These are phyloP conservation scores for Lutjanus argentimaculatus DNA, from an alignment of 2,797 vertebrate species.

Conservation along the genomic window DNA sequence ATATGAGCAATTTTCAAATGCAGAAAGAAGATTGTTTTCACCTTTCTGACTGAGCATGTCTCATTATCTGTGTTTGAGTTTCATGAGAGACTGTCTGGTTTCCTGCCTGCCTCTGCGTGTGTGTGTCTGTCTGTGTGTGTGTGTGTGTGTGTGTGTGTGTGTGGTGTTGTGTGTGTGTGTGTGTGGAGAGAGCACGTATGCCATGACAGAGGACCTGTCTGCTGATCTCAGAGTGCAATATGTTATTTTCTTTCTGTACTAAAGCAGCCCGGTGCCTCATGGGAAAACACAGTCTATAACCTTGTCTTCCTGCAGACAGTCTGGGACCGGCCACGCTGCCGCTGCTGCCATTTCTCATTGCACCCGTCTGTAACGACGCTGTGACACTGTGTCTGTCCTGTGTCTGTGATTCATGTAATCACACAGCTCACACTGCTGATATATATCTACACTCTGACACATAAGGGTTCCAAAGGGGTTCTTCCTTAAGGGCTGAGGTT, in stretches of 20 bases:
- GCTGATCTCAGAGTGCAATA: slow-evolving; percentile 69
- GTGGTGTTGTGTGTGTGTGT: slow-evolving; percentile 9
- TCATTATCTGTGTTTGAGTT: slow-evolving; percentile 71
- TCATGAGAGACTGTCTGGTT: slow-evolving; percentile 58
- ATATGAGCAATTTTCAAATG: slow-evolving; percentile 40
- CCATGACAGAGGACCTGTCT: slow-evolving; percentile 71
- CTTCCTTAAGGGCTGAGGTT: too few relatives aligned
- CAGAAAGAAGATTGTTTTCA: slow-evolving; percentile 60
- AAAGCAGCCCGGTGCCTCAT: slow-evolving; percentile 51
- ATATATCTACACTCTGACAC: not conserved
- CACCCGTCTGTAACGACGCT: slow-evolving; percentile 25
- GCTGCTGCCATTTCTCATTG: slow-evolving; percentile 49
- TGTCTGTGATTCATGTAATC: slow-evolving; percentile 30
- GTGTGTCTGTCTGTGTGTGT: slow-evolving; percentile 18
- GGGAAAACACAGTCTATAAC: slow-evolving; percentile 65
- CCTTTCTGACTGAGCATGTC: slow-evolving; percentile 46
- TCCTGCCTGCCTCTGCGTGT: slow-evolving; percentile 37
- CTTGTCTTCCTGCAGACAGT: slow-evolving; percentile 65
- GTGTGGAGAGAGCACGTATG: slow-evolving; percentile 7
- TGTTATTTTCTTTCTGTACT: slow-evolving; percentile 66
- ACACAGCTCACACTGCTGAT: not conserved
- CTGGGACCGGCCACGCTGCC: slow-evolving; percentile 26
- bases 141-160: slow-evolving; percentile 26
- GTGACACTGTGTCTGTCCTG: slow-evolving; percentile 15
- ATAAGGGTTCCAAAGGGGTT: too few relatives aligned